Evolutionary conservation across 2,888 invertebrate genomes (phyloP).

Genomic region (Aleiodes leptofemur): DNA sequence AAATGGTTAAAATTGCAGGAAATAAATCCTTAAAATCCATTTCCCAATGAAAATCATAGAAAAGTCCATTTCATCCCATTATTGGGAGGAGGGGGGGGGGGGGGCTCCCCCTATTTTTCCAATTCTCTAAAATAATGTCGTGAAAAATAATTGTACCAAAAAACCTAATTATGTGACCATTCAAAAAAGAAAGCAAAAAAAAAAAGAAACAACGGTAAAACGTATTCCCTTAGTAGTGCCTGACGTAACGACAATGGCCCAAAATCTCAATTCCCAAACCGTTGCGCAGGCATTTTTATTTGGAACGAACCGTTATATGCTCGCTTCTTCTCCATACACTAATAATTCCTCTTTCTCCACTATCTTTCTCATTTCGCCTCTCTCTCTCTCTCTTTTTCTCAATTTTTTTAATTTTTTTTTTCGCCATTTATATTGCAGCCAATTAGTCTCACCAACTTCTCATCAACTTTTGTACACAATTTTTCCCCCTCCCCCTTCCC

Average conservation of each 20-base stretch:
- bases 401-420: constrained; percentile 23
- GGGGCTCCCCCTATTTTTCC: too few species aligned
- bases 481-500: neutral
- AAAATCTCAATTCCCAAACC: constrained; percentile 48
- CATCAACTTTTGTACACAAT: constrained; percentile 22
- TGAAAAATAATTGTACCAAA: neutral
- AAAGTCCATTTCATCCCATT: too few species aligned
- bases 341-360: neutral
- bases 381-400: neutral
- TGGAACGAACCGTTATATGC: constrained; percentile 44
- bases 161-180: neutral
- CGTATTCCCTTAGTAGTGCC: constrained; percentile 11
- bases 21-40: neutral
- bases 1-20: too few species aligned
- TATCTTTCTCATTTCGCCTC: neutral
- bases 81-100: too few species aligned
- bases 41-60: neutral
- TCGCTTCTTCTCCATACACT: constrained; percentile 13
- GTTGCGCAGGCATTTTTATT: constrained; percentile 42
- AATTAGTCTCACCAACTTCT: constrained; percentile 33
- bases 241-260: constrained; percentile 47
- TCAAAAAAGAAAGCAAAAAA: neutral
- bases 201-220: constrained; percentile 40
- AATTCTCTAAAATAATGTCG: too few species aligned
- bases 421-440: neutral